A percentile compares a stretch with the other conserved stretches of the same genome.
phyloP scores from a whole-genome alignment of 2,797 vertebrate genomes.

The Knipowitschia caucasica region DNA sequence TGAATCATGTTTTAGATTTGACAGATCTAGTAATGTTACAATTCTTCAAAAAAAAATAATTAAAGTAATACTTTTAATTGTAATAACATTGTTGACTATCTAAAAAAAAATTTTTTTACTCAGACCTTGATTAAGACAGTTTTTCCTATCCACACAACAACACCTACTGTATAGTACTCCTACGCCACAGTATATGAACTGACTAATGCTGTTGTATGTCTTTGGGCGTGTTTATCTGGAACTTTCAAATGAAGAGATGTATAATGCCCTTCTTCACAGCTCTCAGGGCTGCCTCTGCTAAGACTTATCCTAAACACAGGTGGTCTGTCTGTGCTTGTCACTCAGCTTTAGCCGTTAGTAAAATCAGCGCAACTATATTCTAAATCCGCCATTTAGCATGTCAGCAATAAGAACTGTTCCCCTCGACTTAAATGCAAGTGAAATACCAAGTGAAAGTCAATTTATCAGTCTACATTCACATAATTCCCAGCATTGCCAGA shows the following conservation, averaged over 20 bases:
- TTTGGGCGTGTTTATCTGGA: slow-evolving; percentile 8
- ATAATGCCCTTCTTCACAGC: neutral
- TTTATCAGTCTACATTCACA: neutral
- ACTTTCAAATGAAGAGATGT: slow-evolving; percentile 12
- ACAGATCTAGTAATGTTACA: no score
- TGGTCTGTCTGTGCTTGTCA: slow-evolving; percentile 18
- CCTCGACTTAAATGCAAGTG: neutral
- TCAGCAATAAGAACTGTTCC: no score
- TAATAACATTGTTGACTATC: no score
- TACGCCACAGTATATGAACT: neutral
- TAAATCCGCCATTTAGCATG: slow-evolving; percentile 3
- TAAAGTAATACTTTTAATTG: no score
- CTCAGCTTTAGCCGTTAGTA: slow-evolving; percentile 14
- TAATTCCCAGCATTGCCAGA: neutral
- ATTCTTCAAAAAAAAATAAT: no score
- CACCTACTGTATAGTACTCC: neutral
- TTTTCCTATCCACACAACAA: slow-evolving; percentile 15
- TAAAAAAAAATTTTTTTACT: no score
- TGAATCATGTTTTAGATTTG: no score
- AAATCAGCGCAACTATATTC: slow-evolving; percentile 3
- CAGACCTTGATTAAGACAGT: no score
- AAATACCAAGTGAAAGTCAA: neutral
- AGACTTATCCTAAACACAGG: slow-evolving; percentile 18
- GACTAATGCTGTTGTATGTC: neutral
- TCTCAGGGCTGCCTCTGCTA: slow-evolving; percentile 8